Evolutionary conservation across 2,888 invertebrate genomes (phyloP).

Genomic region (Brachypalpus laphriformis): DNA sequence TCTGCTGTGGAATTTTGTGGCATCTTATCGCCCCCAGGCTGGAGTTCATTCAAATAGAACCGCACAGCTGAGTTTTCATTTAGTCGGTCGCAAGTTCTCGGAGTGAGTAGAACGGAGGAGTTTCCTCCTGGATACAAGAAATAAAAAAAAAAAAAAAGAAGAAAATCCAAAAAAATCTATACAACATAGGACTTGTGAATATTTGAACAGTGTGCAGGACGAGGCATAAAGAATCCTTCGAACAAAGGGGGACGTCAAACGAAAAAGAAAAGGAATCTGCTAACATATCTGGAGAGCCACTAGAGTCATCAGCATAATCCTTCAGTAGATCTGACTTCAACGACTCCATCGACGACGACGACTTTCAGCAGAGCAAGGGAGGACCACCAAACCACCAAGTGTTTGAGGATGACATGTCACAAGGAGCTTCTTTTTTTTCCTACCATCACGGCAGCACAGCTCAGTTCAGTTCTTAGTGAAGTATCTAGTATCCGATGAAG

Average conservation of each 20-base stretch:
- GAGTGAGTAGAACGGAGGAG: slow-evolving; percentile 78
- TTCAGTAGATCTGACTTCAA: slow-evolving; percentile 51
- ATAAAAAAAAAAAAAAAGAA: not conserved
- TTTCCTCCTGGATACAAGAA: not conserved
- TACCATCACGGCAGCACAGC: not conserved
- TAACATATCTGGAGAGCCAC: slow-evolving; percentile 47
- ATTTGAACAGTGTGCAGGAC: slow-evolving; percentile 44
- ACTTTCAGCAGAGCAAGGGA: slow-evolving; percentile 33
- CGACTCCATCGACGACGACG: slow-evolving; percentile 35
- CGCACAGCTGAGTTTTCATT: slow-evolving; percentile 81
- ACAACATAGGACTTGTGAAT: slow-evolving; percentile 58
- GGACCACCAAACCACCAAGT: not conserved
- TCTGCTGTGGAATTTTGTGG: slow-evolving; percentile 70
- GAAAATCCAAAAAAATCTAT: slow-evolving; percentile 18
- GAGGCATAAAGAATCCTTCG: slow-evolving; percentile 27
- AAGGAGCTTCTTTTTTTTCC: slow-evolving; percentile 25
- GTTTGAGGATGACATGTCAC: slow-evolving; percentile 47
- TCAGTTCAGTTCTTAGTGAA: slow-evolving; percentile 13
- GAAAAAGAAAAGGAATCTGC: slow-evolving; percentile 1
- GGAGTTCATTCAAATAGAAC: slow-evolving; percentile 82
- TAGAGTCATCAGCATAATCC: slow-evolving; percentile 61
- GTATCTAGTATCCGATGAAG: slow-evolving; percentile 3
- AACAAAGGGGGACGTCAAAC: slow-evolving; percentile 33
- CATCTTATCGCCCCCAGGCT: slow-evolving; percentile 73
- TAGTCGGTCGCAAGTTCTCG: slow-evolving; percentile 82